Conservation (phyloP, 2,797 vertebrate species). For the Antennarius maculatus region DNA sequence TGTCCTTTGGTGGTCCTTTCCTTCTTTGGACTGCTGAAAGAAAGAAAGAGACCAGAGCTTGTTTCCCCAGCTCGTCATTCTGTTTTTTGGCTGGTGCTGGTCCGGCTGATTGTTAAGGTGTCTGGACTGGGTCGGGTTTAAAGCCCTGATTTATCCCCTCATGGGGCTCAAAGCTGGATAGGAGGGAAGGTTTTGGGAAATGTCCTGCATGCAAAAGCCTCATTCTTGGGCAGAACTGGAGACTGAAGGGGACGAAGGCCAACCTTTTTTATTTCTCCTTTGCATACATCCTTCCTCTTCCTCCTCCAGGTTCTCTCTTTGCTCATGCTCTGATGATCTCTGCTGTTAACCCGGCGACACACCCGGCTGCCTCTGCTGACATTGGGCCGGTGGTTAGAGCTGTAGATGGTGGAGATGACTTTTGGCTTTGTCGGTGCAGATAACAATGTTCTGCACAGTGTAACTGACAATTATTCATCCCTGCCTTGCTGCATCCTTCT, state of each 20-base stretch:
- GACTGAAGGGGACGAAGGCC: constrained; percentile 43
- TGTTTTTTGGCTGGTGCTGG: constrained; percentile 46
- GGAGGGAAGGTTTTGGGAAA: constrained; percentile 42
- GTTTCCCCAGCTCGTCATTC: constrained; percentile 35
- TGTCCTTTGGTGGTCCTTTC: background rate
- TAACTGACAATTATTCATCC: constrained; percentile 33
- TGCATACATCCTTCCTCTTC: background rate
- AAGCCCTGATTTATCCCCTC: constrained; percentile 62
- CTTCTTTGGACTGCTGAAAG: constrained; percentile 4
- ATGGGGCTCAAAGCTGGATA: constrained; percentile 36
- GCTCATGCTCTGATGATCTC: constrained; percentile 19
- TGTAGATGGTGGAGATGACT: constrained; percentile 53
- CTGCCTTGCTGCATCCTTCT: background rate
- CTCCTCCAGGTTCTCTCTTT: background rate
- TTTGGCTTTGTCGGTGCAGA: constrained; percentile 47
- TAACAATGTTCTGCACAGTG: constrained; percentile 38
- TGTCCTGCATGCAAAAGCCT: constrained; percentile 36
- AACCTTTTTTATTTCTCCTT: constrained; percentile 33
- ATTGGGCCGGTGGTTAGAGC: constrained; percentile 42
- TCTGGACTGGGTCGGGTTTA: constrained; percentile 38
- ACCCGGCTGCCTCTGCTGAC: constrained; percentile 48
- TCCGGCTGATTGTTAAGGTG: constrained; percentile 52
- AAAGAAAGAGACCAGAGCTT: constrained; percentile 20
- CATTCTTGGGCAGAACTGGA: constrained; percentile 31
- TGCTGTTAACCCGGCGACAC: constrained; percentile 40